Evolutionary conservation across 2,888 invertebrate genomes (phyloP).

Genomic region (Junonia oenone): DNA sequence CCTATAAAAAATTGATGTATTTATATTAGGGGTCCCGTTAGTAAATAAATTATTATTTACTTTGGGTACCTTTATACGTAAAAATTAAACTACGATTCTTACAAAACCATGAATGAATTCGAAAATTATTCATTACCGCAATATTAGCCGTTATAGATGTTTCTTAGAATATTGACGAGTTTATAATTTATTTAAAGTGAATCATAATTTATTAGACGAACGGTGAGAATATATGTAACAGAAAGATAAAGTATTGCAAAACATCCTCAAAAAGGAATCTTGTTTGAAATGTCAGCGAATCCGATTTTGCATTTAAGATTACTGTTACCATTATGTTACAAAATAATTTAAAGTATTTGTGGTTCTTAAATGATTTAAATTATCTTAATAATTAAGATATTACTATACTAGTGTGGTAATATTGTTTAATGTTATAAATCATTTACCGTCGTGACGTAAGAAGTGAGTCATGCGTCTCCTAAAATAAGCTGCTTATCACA

Average conservation of each 20-base stretch:
- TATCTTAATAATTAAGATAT: not conserved
- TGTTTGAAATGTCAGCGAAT: conserved; percentile 50
- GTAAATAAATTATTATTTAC: too few relatives aligned
- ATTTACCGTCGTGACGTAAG: not conserved
- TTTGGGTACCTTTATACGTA: too few relatives aligned
- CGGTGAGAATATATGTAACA: conserved; percentile 4
- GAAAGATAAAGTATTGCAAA: conserved; percentile 38
- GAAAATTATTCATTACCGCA: not conserved
- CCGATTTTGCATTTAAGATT: conserved; percentile 9
- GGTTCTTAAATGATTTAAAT: not conserved
- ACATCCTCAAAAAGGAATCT: conserved; percentile 40
- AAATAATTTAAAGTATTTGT: not conserved
- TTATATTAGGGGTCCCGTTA: too few relatives aligned
- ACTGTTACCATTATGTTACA: conserved; percentile 2
- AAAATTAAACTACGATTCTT: too few relatives aligned
- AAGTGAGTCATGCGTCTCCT: not conserved
- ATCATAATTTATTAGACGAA: conserved; percentile 44
- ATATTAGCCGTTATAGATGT: not conserved
- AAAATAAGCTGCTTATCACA: not conserved
- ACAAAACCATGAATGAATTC: not conserved
- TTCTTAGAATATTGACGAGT: conserved; percentile 50
- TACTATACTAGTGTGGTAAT: not conserved
- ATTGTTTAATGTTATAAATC: not conserved
- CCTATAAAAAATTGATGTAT: too few relatives aligned
- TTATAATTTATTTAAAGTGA: conserved; percentile 39